phyloP scores from a whole-genome alignment of 2,113 vertebrate species.

The Craseonycteris thonglongyai region DNA sequence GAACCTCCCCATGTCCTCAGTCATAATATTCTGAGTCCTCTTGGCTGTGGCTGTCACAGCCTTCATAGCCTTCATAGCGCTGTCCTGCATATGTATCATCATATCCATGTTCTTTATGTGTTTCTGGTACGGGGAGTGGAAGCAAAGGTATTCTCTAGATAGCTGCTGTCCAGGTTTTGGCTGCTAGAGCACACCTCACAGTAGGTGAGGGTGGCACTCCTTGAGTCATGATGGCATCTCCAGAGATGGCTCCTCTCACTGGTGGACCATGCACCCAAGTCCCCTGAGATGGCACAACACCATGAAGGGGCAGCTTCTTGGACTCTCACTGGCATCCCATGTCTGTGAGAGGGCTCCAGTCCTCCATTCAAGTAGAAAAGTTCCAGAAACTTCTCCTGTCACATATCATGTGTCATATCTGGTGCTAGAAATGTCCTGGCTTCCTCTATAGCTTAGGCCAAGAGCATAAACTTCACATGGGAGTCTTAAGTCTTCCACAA shows the following conservation, averaged over 20 bases:
- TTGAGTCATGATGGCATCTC: constrained; percentile 85
- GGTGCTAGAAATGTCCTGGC: too few species aligned
- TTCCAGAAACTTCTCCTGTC: constrained; percentile 93
- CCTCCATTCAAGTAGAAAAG: constrained; percentile 93
- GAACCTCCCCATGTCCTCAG: constrained; percentile 95
- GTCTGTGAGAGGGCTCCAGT: constrained; percentile 85
- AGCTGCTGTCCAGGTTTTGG: constrained; percentile 86
- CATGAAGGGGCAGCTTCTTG: constrained; percentile 89
- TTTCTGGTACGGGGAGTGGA: constrained; percentile 83
- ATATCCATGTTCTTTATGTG: constrained; percentile 94
- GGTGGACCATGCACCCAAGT: constrained; percentile 87
- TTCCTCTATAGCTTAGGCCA: too few species aligned
- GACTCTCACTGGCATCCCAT: constrained; percentile 86
- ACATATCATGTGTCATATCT: constrained; percentile 97
- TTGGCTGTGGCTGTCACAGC: constrained; percentile 92
- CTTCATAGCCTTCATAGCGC: constrained; percentile 92
- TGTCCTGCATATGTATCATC: constrained; percentile 91
- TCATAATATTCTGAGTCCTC: constrained; percentile 99
- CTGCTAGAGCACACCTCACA: constrained; percentile 79
- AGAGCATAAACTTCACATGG: too few species aligned
- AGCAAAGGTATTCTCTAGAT: constrained; percentile 91
- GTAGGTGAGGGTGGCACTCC: constrained; percentile 85
- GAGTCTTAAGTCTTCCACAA: too few species aligned
- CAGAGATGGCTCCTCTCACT: constrained; percentile 82
- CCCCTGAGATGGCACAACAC: constrained; percentile 89